phyloP scores from a whole-genome alignment of 92 coral and sea anemone species.

The Epizoanthus fatuus region DNA sequence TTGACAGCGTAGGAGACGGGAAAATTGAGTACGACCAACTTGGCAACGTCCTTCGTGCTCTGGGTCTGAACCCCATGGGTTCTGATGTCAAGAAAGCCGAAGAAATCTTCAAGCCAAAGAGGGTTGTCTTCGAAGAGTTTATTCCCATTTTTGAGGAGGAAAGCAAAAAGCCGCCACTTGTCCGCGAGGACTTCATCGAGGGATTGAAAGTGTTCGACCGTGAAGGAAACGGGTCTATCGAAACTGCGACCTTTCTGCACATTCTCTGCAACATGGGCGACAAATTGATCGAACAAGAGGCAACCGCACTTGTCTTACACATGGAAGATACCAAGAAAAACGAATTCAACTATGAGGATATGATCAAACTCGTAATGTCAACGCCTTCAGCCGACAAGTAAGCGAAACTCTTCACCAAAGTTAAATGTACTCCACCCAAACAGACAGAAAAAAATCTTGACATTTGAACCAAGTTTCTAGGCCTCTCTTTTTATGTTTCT shows the following conservation, averaged over 20 bases:
- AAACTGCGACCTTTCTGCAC: slow-evolving; percentile 84
- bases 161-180: slow-evolving; percentile 81
- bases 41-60: slow-evolving; percentile 81
- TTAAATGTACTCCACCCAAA: background rate
- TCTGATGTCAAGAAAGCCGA: slow-evolving; percentile 77
- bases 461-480: background rate
- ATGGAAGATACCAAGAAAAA: slow-evolving; percentile 88
- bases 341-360: slow-evolving; percentile 87
- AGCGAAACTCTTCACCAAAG: background rate
- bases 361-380: slow-evolving; percentile 95
- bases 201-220: slow-evolving; percentile 96
- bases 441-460: background rate
- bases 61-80: slow-evolving; percentile 91
- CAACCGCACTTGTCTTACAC: slow-evolving; percentile 78
- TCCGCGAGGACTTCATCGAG: slow-evolving; percentile 91
- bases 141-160: slow-evolving; percentile 84
- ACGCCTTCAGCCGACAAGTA: slow-evolving; percentile 53
- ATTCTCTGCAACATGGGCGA: slow-evolving; percentile 90
- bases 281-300: slow-evolving; percentile 79
- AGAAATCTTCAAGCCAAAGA: slow-evolving; percentile 72
- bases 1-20: slow-evolving; percentile 91
- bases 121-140: slow-evolving; percentile 82
- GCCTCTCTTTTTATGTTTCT: background rate
- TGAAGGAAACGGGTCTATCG: slow-evolving; percentile 91
- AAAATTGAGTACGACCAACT: slow-evolving; percentile 77